Evolutionary conservation across 2,888 invertebrate genomes (phyloP).

Genomic region (Acronicta aceris): DNA sequence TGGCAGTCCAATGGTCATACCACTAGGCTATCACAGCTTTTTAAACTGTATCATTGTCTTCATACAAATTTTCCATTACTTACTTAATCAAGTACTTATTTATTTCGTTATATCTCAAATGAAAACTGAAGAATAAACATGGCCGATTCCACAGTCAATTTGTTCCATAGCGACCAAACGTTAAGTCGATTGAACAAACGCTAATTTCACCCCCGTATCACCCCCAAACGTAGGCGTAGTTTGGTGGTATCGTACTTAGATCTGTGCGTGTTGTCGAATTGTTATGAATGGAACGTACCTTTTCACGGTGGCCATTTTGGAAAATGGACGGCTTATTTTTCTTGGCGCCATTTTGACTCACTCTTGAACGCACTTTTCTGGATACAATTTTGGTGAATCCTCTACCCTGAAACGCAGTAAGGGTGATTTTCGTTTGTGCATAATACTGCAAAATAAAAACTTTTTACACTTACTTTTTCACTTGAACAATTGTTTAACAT

Average conservation of each 20-base stretch:
- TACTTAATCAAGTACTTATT: no score
- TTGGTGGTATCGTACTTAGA: slow-evolving; percentile 57
- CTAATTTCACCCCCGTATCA: slow-evolving; percentile 58
- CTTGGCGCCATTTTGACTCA: slow-evolving; percentile 52
- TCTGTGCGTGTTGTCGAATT: slow-evolving; percentile 70
- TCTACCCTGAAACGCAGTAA: no score
- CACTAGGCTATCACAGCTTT: no score
- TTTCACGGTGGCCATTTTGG: slow-evolving; percentile 72
- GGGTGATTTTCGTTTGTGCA: no score
- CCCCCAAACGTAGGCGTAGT: slow-evolving; percentile 58
- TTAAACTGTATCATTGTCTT: no score
- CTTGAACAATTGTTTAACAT: slow-evolving; percentile 23
- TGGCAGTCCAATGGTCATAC: no score
- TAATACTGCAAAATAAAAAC: no score
- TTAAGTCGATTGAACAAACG: slow-evolving; percentile 60
- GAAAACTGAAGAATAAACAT: slow-evolving; percentile 34
- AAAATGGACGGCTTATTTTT: slow-evolving; percentile 63
- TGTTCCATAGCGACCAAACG: slow-evolving; percentile 48
- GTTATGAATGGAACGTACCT: slow-evolving; percentile 70
- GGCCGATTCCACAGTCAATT: slow-evolving; percentile 35
- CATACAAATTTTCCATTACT: no score
- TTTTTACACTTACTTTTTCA: no score
- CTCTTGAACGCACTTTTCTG: slow-evolving; percentile 7
- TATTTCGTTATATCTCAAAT: no score
- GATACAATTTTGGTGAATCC: neutral